Conservation (phyloP, 2,888 invertebrate genomes). For the Mystacides longicornis region DNA sequence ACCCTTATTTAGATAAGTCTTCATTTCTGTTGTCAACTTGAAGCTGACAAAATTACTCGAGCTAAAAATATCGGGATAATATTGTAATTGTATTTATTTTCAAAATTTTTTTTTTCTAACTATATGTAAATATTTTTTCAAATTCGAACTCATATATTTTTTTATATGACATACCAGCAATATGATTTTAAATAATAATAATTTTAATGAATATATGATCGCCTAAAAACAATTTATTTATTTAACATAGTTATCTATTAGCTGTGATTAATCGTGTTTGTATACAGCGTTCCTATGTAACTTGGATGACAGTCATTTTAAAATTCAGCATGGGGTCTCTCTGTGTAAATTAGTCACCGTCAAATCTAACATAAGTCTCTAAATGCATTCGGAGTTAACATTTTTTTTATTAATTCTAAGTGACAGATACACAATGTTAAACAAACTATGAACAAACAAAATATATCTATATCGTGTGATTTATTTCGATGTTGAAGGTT, state of each 20-base stretch:
- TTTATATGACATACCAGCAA: too few relatives aligned
- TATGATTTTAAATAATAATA: too few relatives aligned
- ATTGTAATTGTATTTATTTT: too few relatives aligned
- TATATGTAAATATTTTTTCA: too few relatives aligned
- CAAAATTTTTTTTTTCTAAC: too few relatives aligned
- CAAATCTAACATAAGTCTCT: slow-evolving; percentile 5
- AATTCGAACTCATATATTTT: too few relatives aligned
- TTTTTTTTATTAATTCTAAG: not conserved
- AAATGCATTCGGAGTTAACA: not conserved
- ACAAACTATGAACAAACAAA: not conserved
- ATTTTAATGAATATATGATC: not conserved
- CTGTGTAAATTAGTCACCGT: slow-evolving; percentile 14
- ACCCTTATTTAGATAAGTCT: too few relatives aligned
- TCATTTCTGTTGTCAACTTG: too few relatives aligned
- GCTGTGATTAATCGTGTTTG: not conserved
- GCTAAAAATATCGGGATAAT: too few relatives aligned
- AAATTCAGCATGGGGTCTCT: slow-evolving; percentile 12
- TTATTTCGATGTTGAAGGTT: not conserved
- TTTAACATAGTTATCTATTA: slow-evolving; percentile 1
- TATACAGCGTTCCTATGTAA: not conserved
- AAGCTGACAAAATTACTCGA: too few relatives aligned
- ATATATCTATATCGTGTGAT: not conserved
- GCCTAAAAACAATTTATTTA: not conserved
- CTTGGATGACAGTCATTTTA: slow-evolving; percentile 4
- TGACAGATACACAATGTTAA: not conserved